A percentile compares a stretch with the other conserved stretches of the same genome.
These are phyloP conservation scores for Nothoprocta perdicaria DNA, from an alignment of 2,113 vertebrate genomes.

Conservation along the genomic window DNA sequence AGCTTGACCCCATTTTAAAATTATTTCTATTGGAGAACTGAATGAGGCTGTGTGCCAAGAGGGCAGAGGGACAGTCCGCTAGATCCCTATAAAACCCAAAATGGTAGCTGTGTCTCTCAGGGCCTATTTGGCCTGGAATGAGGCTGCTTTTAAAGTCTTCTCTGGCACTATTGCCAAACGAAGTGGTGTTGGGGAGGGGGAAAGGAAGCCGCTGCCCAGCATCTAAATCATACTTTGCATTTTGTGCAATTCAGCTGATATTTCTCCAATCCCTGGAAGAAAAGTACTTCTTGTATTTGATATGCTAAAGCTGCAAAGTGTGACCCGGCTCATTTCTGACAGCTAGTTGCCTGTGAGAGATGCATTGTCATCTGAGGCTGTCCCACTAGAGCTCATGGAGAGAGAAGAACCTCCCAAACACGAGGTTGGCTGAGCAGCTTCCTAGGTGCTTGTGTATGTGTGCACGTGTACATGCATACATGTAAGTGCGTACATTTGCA, in stretches of 20 bases:
- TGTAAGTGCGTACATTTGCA: too few species aligned
- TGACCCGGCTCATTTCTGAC: not conserved
- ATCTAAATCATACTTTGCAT: not conserved
- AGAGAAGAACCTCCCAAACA: not conserved
- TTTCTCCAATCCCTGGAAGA: not conserved
- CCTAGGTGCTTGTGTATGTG: fast-evolving
- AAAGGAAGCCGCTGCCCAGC: not conserved
- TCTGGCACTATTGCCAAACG: not conserved
- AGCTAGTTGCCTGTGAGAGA: not conserved
- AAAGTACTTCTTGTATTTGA: not conserved
- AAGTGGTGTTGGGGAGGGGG: not conserved
- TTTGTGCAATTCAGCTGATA: not conserved
- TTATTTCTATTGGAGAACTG: not conserved
- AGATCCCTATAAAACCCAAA: not conserved
- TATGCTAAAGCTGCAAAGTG: not conserved
- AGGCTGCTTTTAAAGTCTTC: not conserved
- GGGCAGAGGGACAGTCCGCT: not conserved
- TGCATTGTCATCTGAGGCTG: not conserved
- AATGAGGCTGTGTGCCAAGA: not conserved
- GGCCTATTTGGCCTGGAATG: not conserved
- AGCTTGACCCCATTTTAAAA: not conserved
- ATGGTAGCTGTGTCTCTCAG: not conserved
- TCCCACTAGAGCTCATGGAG: not conserved
- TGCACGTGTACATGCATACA: fast-evolving
- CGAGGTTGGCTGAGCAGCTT: not conserved